Evolutionary conservation across 2,113 vertebrate species (phyloP), one percentile per base, ranked within the genome.

Genomic region (Corythornis vintsioides): DNA sequence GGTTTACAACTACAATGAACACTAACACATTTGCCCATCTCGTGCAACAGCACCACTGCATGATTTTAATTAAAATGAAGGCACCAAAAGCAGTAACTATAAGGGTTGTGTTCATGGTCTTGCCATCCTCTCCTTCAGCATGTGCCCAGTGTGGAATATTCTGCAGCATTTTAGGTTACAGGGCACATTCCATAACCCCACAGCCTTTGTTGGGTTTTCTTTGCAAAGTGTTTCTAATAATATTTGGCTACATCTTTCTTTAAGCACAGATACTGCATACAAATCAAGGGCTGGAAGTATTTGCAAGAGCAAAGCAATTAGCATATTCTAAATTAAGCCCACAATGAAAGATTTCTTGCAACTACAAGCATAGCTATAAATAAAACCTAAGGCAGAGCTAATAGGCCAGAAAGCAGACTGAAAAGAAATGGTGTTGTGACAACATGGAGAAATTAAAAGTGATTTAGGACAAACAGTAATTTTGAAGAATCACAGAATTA

Each of bases 361-460:
- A 94, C 93, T 95, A 90, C 93, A 96, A 96, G 89, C 91, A 61
- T 24, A 73, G 66, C 90, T 93, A 83, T 80, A 92, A 94, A 84
- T 83, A 87, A 95, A 96, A 92, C 52, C 88, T 74, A 75, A 48
- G 77, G 87, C 82, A 96, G 75, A 6, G 8, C 90, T 97, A 96
- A 83, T 55, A 92, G 78, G 84, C 88, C 92, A 96, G 94, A 93
- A 97, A 96, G 96, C 95, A 92, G 95, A 96, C 93, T 86, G 86
- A 92, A 95, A 95, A 95, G 95, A 95, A 96, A 57, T 60, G 74
- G 50, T 92, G 87, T 86, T 95, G 84, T 91, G 93, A 79, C 42
- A 98, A 95, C 94, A 96, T 87, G 90, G 86, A 93, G 84, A 97
- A 95, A 97, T 95, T 94, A 94, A 91, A 97, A 97, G 96, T 97